phyloP scores from a whole-genome alignment of 2,888 invertebrate species.

The Steromphala cineraria region DNA sequence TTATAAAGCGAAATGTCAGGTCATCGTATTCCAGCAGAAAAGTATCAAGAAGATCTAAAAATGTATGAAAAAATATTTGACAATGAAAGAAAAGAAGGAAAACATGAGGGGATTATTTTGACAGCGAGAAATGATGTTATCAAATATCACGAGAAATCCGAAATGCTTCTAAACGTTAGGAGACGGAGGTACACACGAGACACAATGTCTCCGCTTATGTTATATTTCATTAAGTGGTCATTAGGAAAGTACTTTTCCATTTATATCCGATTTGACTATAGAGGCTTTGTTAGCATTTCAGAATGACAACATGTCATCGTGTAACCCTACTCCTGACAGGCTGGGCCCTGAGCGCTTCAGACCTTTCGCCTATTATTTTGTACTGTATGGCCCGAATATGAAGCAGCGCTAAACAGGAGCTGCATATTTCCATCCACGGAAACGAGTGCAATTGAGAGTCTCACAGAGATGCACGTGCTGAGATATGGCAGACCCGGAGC shows the following conservation, averaged over 20 bases:
- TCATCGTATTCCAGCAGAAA: too few species aligned
- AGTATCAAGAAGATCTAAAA: too few species aligned
- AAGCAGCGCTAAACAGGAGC: neutral
- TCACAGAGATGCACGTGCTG: conserved; percentile 5
- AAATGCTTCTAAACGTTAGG: too few species aligned
- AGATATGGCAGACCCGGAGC: neutral
- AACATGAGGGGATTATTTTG: too few species aligned
- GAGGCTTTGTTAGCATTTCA: neutral
- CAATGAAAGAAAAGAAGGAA: too few species aligned
- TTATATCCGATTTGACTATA: neutral
- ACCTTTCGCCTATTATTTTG: conserved; percentile 2
- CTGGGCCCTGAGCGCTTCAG: neutral
- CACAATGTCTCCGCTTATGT: too few species aligned
- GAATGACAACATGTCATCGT: neutral
- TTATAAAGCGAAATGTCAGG: too few species aligned
- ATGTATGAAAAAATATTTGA: too few species aligned
- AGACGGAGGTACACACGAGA: too few species aligned
- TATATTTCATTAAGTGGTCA: too few species aligned
- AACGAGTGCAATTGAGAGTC: neutral
- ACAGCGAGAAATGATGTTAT: too few species aligned
- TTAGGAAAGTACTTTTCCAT: neutral
- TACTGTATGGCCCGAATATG: conserved; percentile 13
- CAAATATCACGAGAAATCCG: too few species aligned
- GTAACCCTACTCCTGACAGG: neutral
- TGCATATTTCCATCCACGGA: neutral